Evolutionary conservation across 2,888 invertebrate species (phyloP), one percentile per base, ranked within the genome.

Genomic region (Adelphocoris suturalis): DNA sequence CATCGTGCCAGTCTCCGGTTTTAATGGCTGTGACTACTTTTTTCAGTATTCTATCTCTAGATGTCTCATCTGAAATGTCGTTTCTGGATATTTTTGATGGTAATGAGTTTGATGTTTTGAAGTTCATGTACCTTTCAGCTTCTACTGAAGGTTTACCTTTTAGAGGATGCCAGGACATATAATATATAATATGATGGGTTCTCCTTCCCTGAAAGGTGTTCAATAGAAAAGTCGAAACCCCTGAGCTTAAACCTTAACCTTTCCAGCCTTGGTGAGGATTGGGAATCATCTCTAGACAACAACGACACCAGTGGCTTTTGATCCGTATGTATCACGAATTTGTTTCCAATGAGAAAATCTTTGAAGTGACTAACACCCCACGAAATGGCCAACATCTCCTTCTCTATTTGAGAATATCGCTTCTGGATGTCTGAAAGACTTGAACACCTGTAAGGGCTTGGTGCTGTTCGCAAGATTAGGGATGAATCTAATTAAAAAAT

Each of bases 261-360:
- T 46, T 76, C 78, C 11, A 76, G 46, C 13, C 78, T 14, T 7
- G 78, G 89, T 14, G 47, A 81, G 61, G 85, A 61, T 28, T 47
- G n/a, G 68, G 46, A 11, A 16, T 14, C 16, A 19, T 12, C n/a
- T 23, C 27, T 78, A 27, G 57, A 46, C n/a, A 46, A 57, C 23
- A 90, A 23, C 28, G 19, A 19, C 13, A 76, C 78, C 13, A 76
- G 23, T 3, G 78, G 78, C 23, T 76, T 76, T 19, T 76, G 78
- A 19, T 76, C n/a, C n/a, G n/a, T n/a, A n/a, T n/a, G n/a, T n/a
- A n/a, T n/a, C n/a, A n/a, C n/a, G n/a, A n/a, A n/a, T 19, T 4
- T 19, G 23, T n/a, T n/a, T n/a, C n/a, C n/a, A n/a, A n/a, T n/a
- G n/a, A n/a, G n/a, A 19, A 37, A 4, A 76, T 76, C 13, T 16